Conservation (phyloP, 2,888 invertebrate genomes). For the Gandaritis pyraliata region DNA sequence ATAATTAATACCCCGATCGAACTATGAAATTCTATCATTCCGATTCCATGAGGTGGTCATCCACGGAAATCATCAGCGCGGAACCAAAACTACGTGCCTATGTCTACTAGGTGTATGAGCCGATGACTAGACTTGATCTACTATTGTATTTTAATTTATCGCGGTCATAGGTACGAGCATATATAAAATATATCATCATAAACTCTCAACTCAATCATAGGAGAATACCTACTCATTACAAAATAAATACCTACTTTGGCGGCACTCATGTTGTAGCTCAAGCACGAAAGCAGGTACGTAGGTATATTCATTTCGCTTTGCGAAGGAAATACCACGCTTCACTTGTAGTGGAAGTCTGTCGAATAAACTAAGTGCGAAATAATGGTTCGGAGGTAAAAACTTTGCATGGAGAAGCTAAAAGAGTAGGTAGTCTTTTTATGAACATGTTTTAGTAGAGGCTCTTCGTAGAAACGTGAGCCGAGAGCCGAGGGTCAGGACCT, state of each 20-base stretch:
- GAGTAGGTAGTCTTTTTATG: conserved; percentile 5
- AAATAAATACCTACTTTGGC: conserved; percentile 3
- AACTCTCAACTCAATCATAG: not conserved
- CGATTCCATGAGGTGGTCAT: conserved; percentile 31
- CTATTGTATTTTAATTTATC: conserved; percentile 22
- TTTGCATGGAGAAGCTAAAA: conserved; percentile 6
- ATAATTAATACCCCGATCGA: conserved; percentile 70
- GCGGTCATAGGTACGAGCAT: not conserved
- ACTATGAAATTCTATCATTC: conserved; percentile 60
- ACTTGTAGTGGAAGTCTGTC: conserved; percentile 12
- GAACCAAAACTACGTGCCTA: conserved; percentile 14
- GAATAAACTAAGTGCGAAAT: conserved; percentile 4
- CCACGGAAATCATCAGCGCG: conserved; percentile 27
- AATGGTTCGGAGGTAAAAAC: conserved; percentile 9
- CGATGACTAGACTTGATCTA: too few relatives aligned
- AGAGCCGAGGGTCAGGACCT: conserved; percentile 26
- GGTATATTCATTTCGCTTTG: not conserved
- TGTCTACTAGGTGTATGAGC: conserved; percentile 1
- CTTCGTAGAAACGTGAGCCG: conserved; percentile 31
- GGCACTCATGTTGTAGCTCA: not conserved
- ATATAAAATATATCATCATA: too few relatives aligned
- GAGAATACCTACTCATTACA: not conserved
- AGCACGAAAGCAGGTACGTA: conserved; percentile 1
- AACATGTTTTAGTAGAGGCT: conserved; percentile 2
- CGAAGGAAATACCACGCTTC: conserved; percentile 5